Evolutionary conservation across 2,888 invertebrate genomes (phyloP).

Genomic region (Clivina fossor): DNA sequence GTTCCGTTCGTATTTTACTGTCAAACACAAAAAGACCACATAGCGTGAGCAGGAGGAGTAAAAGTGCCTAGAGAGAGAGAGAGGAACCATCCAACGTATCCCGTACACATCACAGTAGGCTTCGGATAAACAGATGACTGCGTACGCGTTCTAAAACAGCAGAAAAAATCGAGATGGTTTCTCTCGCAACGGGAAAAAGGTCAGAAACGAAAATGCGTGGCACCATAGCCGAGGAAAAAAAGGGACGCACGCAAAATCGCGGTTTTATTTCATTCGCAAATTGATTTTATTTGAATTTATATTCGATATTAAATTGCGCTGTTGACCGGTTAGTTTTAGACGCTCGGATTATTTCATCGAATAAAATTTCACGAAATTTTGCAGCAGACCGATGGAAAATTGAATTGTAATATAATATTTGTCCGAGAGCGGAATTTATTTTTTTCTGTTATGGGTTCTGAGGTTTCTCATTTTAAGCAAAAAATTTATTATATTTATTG

Average conservation of each 20-base stretch:
- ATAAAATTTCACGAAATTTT: too few species aligned
- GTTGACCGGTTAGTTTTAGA: conserved; percentile 9
- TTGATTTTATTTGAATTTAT: conserved; percentile 26
- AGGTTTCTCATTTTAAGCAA: too few species aligned
- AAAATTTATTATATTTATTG: too few species aligned
- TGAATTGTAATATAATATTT: too few species aligned
- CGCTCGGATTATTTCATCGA: too few species aligned
- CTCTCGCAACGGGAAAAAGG: conserved; percentile 8
- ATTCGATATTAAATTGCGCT: conserved; percentile 20
- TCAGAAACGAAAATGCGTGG: conserved; percentile 7
- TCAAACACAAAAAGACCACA: conserved; percentile 15
- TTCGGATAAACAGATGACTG: conserved; percentile 30
- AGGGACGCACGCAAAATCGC: conserved; percentile 11
- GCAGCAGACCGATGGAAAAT: too few species aligned
- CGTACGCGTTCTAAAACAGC: conserved; percentile 23
- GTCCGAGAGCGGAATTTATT: too few species aligned
- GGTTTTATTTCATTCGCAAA: conserved; percentile 24
- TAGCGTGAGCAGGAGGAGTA: conserved; percentile 16
- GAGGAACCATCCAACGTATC: too few species aligned
- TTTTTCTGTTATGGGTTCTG: too few species aligned
- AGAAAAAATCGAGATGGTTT: conserved; percentile 23
- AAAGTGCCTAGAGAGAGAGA: too few species aligned
- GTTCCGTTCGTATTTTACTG: conserved; percentile 21
- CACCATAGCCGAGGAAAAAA: background rate
- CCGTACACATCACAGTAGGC: too few species aligned